phyloP scores from a whole-genome alignment of 2,113 vertebrate species.

The Illadopsis cleaveri region DNA sequence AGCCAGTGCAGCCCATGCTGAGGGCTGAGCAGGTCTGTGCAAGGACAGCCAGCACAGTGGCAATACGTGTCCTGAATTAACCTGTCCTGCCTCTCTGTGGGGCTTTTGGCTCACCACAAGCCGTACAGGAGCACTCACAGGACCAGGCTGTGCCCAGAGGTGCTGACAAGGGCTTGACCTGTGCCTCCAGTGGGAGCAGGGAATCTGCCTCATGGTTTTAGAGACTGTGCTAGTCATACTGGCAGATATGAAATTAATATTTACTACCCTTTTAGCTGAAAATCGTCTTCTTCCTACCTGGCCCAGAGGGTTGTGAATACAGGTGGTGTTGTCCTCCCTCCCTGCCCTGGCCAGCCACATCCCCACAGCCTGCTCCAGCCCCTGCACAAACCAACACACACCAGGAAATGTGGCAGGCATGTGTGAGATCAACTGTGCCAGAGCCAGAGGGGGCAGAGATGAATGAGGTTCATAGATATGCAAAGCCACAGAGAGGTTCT shows the following conservation, averaged over 20 bases:
- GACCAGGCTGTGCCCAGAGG: not conserved
- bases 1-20: not conserved
- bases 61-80: not conserved
- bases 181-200: accelerated
- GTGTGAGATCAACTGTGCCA: not conserved
- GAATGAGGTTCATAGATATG: not conserved
- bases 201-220: not conserved
- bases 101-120: not conserved
- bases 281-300: not conserved
- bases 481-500: not conserved
- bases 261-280: not conserved
- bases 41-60: not conserved
- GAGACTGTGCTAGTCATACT: not conserved
- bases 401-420: not conserved
- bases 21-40: not conserved
- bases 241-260: not conserved
- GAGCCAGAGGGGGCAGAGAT: not conserved
- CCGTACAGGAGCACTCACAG: not conserved
- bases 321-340: not conserved
- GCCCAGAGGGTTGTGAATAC: not conserved
- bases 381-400: not conserved
- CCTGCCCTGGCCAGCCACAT: not conserved
- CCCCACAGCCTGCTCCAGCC: not conserved
- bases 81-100: not conserved
- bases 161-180: not conserved